Evolutionary conservation across 2,888 invertebrate species (phyloP).

Genomic region (Poecilobothrus nobilitatus): DNA sequence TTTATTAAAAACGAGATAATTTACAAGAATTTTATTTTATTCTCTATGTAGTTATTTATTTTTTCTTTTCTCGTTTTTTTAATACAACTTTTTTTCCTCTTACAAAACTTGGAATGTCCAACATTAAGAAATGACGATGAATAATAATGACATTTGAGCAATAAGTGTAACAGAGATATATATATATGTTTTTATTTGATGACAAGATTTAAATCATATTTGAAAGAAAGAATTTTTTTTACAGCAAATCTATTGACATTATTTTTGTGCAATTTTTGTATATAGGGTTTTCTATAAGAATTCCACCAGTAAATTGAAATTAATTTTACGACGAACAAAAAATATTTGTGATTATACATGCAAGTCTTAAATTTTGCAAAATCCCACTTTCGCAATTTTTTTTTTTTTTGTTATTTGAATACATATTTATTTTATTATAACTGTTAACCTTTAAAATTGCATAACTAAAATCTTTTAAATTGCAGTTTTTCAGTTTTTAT

Average conservation of each 20-base stretch:
- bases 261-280: neutral
- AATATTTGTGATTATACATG: too few species aligned
- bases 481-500: too few species aligned
- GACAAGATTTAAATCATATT: neutral
- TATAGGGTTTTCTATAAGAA: neutral
- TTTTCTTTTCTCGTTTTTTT: too few species aligned
- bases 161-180: neutral
- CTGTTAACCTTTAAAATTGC: too few species aligned
- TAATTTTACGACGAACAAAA: too few species aligned
- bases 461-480: too few species aligned
- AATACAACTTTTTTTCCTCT: too few species aligned
- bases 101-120: conserved; percentile 2
- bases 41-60: neutral
- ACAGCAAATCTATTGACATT: neutral
- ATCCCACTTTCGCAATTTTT: too few species aligned
- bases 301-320: neutral
- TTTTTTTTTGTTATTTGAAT: too few species aligned
- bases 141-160: neutral
- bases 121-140: neutral
- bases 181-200: neutral
- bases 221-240: too few species aligned
- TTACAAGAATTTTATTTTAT: conserved; percentile 7
- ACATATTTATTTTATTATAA: too few species aligned
- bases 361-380: too few species aligned
- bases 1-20: neutral